phyloP scores from a whole-genome alignment of 2,797 vertebrate species.

The Loris lydekkerianus region DNA sequence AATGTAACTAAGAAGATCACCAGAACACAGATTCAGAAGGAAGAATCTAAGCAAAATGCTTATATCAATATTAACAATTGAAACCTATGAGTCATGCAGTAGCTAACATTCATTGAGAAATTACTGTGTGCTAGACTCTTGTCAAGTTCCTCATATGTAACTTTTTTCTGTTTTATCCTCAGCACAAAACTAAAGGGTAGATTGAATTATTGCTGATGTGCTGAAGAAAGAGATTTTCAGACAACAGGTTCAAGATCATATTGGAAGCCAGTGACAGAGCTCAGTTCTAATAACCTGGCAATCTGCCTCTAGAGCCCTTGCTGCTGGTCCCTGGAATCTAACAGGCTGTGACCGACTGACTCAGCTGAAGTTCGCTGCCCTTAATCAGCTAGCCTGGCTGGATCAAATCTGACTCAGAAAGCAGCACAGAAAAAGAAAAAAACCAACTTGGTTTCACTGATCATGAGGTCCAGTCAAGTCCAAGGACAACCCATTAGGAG shows the following conservation, averaged over 20 bases:
- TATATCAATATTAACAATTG: background rate
- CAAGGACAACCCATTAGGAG: background rate
- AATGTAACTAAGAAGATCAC: background rate
- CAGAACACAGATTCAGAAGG: background rate
- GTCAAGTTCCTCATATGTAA: background rate
- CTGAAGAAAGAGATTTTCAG: background rate
- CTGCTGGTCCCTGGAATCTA: background rate
- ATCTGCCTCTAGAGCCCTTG: background rate
- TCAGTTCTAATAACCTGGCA: background rate
- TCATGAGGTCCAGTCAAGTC: background rate
- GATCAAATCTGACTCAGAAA: conserved; percentile 26
- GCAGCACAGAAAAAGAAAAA: background rate
- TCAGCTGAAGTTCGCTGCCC: background rate
- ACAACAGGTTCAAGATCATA: background rate
- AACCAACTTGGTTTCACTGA: background rate
- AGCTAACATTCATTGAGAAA: background rate
- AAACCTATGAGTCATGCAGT: background rate
- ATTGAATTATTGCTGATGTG: background rate
- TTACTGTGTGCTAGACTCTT: background rate
- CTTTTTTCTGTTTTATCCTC: background rate
- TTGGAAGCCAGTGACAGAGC: background rate
- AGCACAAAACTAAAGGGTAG: background rate
- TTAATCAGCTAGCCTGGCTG: background rate
- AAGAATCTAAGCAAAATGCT: background rate
- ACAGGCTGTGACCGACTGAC: background rate